phyloP scores from a whole-genome alignment of 2,797 vertebrate genomes.

The Pristis pectinata region DNA sequence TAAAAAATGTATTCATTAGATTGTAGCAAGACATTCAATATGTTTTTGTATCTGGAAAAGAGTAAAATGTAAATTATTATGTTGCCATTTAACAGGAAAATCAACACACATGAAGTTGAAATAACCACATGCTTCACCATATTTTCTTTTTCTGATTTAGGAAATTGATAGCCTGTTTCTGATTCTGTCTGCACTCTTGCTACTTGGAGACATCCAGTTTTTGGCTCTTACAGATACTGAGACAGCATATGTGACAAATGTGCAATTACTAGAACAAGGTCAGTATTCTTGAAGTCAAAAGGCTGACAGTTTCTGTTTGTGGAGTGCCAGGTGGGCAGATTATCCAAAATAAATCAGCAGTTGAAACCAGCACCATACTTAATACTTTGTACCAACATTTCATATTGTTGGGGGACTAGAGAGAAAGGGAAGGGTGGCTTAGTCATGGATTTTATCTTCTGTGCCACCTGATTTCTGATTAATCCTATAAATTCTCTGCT shows the following conservation, averaged over 20 bases:
- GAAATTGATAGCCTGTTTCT: constrained; percentile 83
- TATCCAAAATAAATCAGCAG: neutral
- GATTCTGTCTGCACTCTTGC: constrained; percentile 77
- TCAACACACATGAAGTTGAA: neutral
- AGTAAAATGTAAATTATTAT: neutral
- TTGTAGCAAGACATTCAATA: neutral
- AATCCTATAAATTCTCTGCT: neutral
- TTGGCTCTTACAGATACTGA: constrained; percentile 67
- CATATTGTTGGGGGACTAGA: neutral
- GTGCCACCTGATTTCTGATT: neutral
- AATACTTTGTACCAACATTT: neutral
- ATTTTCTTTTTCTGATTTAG: constrained; percentile 49
- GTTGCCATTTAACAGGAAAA: neutral
- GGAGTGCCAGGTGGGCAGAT: no score
- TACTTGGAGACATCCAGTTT: constrained; percentile 80
- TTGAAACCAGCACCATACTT: neutral
- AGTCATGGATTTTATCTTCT: neutral
- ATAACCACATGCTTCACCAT: neutral
- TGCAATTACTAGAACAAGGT: constrained; percentile 88
- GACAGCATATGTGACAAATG: constrained; percentile 73
- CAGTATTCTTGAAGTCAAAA: constrained; percentile 48
- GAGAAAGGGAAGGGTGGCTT: neutral
- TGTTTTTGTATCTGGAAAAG: neutral
- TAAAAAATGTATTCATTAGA: neutral
- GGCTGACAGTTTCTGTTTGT: neutral